These are phyloP conservation scores for Anser brachyrhynchus DNA, from an alignment of 2,113 vertebrate species.

Conservation along the genomic window DNA sequence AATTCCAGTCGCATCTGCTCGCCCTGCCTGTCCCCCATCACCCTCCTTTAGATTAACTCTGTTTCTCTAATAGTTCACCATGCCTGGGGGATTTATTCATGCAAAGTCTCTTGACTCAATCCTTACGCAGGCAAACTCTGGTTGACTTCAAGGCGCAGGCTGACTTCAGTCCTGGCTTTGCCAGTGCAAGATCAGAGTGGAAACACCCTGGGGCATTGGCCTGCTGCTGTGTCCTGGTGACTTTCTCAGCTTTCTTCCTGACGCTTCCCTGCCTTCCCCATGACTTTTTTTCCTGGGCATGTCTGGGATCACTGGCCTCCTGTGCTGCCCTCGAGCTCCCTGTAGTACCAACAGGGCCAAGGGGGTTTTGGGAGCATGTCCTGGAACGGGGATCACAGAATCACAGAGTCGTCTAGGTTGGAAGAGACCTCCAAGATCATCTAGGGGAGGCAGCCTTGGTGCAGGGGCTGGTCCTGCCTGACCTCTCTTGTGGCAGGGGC, in stretches of 20 bases:
- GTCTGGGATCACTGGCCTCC: background rate
- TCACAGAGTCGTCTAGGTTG: too few relatives aligned
- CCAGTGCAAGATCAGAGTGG: background rate
- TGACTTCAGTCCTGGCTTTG: background rate
- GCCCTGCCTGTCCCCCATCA: background rate
- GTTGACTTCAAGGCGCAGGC: background rate
- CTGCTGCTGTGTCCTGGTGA: background rate
- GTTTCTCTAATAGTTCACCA: background rate
- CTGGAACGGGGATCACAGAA: too few relatives aligned
- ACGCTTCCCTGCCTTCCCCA: background rate
- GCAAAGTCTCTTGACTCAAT: background rate
- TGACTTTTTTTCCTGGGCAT: background rate
- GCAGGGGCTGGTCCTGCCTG: background rate
- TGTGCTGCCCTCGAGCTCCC: background rate
- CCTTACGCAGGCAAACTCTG: background rate
- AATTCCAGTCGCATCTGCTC: background rate
- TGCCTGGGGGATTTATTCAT: background rate
- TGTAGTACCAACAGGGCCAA: background rate
- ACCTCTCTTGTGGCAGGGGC: background rate
- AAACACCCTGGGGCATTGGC: background rate
- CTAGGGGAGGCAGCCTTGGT: background rate
- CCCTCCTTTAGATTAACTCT: background rate
- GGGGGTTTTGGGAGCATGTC: background rate
- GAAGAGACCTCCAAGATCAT: too few relatives aligned
- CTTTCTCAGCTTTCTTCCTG: background rate